A percentile compares a stretch with the other conserved stretches of the same genome.
Evolutionary conservation across 2,113 vertebrate genomes (phyloP).

Genomic region (Choloepus hoffmanni): DNA sequence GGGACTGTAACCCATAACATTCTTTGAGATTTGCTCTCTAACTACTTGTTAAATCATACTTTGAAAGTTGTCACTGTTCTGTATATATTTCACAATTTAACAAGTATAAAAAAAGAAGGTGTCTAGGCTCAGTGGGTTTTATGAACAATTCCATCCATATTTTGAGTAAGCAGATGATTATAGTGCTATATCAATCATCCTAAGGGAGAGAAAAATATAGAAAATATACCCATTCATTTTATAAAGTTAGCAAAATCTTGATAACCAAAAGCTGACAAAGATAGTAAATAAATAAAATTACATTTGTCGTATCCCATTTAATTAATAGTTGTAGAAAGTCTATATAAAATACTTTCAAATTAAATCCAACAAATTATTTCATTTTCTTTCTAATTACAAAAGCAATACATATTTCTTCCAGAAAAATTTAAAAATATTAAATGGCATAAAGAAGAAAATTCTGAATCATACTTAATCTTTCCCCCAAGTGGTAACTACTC

Average conservation of each 20-base stretch:
- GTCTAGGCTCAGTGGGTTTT: neutral
- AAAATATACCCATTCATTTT: neutral
- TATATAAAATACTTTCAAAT: neutral
- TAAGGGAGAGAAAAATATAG: neutral
- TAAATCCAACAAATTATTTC: neutral
- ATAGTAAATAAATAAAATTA: slow-evolving; percentile 5
- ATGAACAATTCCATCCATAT: neutral
- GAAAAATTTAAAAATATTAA: neutral
- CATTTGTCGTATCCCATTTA: neutral
- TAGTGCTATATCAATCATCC: neutral
- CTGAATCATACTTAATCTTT: neutral
- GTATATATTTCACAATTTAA: too few relatives aligned
- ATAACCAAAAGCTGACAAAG: neutral
- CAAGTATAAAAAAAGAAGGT: neutral
- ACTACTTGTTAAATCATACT: too few relatives aligned
- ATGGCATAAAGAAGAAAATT: neutral
- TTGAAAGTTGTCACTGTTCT: too few relatives aligned
- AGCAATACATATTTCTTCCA: neutral
- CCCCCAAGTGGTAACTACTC: neutral
- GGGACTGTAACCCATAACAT: too few relatives aligned
- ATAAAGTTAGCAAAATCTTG: neutral
- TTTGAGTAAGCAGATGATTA: neutral
- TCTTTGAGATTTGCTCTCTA: too few relatives aligned
- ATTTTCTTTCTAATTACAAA: slow-evolving; percentile 1
- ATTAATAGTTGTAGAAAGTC: neutral